These are phyloP conservation scores for Ostrea denselamellosa DNA, from an alignment of 1,140 invertebrate species.

Conservation along the genomic window DNA sequence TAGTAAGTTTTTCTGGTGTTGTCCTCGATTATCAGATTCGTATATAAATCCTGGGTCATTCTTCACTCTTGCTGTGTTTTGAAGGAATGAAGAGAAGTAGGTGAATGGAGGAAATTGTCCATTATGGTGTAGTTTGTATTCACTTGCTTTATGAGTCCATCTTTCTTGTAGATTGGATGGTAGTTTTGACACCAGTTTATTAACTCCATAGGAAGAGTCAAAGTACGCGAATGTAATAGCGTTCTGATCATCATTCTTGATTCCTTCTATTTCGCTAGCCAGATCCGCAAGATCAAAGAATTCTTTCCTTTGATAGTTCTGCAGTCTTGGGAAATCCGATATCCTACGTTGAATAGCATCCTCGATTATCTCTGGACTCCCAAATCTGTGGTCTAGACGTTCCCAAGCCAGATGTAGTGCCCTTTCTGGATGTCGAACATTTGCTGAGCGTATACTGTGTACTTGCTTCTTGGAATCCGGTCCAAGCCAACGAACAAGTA, in stretches of 20 bases:
- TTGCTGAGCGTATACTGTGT: slow-evolving; percentile 40
- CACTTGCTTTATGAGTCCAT: slow-evolving; percentile 46
- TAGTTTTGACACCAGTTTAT: slow-evolving; percentile 45
- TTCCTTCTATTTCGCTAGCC: slow-evolving; percentile 29
- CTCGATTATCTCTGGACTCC: slow-evolving; percentile 50
- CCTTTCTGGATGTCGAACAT: slow-evolving; percentile 40
- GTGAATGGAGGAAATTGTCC: slow-evolving; percentile 45
- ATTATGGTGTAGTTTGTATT: slow-evolving; percentile 35
- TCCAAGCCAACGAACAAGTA: slow-evolving; percentile 59
- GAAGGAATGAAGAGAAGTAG: slow-evolving; percentile 28
- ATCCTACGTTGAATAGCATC: slow-evolving; percentile 38
- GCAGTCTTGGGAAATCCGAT: slow-evolving; percentile 45
- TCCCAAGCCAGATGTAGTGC: slow-evolving; percentile 47
- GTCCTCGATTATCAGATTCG: not conserved
- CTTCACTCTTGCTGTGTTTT: slow-evolving; percentile 5
- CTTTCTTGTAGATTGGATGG: slow-evolving; percentile 53
- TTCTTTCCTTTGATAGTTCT: slow-evolving; percentile 39
- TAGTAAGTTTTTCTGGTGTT: too few relatives aligned
- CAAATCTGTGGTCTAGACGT: slow-evolving; percentile 56
- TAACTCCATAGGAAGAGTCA: slow-evolving; percentile 34
- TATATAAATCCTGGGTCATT: not conserved
- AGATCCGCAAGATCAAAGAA: slow-evolving; percentile 45
- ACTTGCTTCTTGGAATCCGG: slow-evolving; percentile 52
- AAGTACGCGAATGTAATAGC: slow-evolving; percentile 40
- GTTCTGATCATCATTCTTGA: slow-evolving; percentile 41